Percentiles rank a stretch among this genome's conserved stretches.
Evolutionary conservation across 2,113 vertebrate species (phyloP).

Genomic region (Gobius niger): DNA sequence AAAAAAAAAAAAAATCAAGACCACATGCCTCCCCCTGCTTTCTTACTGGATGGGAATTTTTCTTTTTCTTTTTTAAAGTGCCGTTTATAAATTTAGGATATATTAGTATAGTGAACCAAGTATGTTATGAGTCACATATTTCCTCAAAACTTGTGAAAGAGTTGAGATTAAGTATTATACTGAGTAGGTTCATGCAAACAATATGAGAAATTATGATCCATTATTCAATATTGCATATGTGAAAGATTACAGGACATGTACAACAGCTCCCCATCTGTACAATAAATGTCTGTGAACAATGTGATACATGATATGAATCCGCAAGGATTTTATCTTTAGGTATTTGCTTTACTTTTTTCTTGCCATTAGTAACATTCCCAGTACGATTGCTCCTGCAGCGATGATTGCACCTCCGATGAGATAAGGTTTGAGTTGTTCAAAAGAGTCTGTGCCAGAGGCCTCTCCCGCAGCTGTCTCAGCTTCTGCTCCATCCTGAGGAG

Average conservation of each 20-base stretch:
- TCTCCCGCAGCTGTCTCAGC: constrained; percentile 55
- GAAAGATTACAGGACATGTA: constrained; percentile 42
- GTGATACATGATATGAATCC: constrained; percentile 32
- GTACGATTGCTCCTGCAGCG: constrained; percentile 75
- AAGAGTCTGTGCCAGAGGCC: constrained; percentile 72
- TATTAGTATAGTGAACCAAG: constrained; percentile 47
- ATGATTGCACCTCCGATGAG: constrained; percentile 77
- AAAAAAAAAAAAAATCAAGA: constrained; percentile 4
- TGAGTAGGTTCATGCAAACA: constrained; percentile 65
- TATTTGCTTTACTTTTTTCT: constrained; percentile 73
- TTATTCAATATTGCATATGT: constrained; percentile 22
- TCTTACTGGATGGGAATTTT: constrained; percentile 7
- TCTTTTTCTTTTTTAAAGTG: too few species aligned
- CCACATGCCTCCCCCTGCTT: background rate
- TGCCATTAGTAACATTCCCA: constrained; percentile 75
- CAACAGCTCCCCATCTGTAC: constrained; percentile 49
- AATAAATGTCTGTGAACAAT: constrained; percentile 63
- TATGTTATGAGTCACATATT: constrained; percentile 4
- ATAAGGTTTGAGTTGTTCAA: constrained; percentile 80
- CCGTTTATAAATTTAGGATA: constrained; percentile 24
- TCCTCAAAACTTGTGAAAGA: background rate
- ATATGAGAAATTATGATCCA: constrained; percentile 40
- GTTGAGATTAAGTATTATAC: constrained; percentile 18
- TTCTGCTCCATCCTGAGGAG: constrained; percentile 63
- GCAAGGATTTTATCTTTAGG: constrained; percentile 41